Evolutionary conservation across 2,797 vertebrate species (phyloP).

Genomic region (Melopsittacus undulatus): DNA sequence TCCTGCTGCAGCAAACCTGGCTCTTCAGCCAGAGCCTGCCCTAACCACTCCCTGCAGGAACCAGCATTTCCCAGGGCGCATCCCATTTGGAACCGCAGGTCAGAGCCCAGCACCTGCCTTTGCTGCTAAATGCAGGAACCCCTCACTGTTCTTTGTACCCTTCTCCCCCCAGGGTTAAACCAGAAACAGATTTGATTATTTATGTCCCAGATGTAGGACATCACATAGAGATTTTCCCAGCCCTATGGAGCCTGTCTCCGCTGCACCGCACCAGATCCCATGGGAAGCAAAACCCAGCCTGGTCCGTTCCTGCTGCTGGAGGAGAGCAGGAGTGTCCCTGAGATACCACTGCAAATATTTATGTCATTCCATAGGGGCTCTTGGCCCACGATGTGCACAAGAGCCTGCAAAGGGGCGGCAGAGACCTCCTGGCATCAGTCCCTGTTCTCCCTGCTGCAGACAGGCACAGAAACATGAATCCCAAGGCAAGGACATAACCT

Average conservation of each 20-base stretch:
- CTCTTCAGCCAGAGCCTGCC: background rate
- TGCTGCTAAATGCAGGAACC: background rate
- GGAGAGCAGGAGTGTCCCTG: background rate
- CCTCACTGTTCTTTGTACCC: rapidly evolving
- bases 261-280: background rate
- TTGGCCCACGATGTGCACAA: background rate
- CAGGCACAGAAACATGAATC: background rate
- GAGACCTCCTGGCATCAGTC: background rate
- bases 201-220: background rate
- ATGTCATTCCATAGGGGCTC: background rate
- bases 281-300: conserved; percentile 18
- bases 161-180: background rate
- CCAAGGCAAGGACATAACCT: background rate
- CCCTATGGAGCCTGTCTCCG: background rate
- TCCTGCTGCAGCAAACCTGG: background rate
- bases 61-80: rapidly evolving
- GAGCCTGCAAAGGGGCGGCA: background rate
- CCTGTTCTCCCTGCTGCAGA: background rate
- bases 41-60: background rate
- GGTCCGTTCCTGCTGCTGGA: background rate
- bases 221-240: conserved; percentile 10
- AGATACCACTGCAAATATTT: background rate
- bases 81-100: rapidly evolving
- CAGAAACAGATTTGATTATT: background rate
- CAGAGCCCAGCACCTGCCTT: background rate